A percentile compares a stretch with the other conserved stretches of the same genome.
phyloP scores from a whole-genome alignment of 2,888 invertebrate species.

The Tortrix viridana region DNA sequence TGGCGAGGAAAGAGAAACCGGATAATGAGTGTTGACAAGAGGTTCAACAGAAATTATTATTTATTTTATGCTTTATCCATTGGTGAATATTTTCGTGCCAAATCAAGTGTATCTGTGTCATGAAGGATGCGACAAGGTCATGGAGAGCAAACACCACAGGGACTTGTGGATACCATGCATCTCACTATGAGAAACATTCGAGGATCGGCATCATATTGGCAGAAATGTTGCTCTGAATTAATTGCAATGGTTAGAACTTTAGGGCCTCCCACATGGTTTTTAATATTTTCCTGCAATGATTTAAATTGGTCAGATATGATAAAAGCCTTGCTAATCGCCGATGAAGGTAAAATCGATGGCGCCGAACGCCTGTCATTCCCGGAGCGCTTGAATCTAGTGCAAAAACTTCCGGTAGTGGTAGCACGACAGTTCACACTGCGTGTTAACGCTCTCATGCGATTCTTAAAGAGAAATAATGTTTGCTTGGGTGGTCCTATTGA shows the following conservation, averaged over 20 bases:
- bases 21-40: conserved; percentile 41
- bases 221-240: conserved; percentile 47
- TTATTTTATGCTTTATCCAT: conserved; percentile 53
- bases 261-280: conserved; percentile 54
- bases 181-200: conserved; percentile 52
- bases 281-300: conserved; percentile 50
- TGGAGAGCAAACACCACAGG: conserved; percentile 41
- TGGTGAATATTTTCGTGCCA: conserved; percentile 47
- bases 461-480: conserved; percentile 40
- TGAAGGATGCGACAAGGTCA: conserved; percentile 46
- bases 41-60: conserved; percentile 47
- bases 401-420: conserved; percentile 40
- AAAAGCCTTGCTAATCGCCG: conserved; percentile 52
- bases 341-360: conserved; percentile 38
- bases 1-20: conserved; percentile 42
- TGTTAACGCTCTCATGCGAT: conserved; percentile 45
- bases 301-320: conserved; percentile 53
- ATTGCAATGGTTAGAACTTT: conserved; percentile 52
- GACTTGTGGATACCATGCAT: conserved; percentile 49
- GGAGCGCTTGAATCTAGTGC: conserved; percentile 34
- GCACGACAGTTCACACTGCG: conserved; percentile 47
- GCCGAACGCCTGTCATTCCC: conserved; percentile 36
- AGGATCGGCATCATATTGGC: conserved; percentile 51
- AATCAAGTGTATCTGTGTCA: conserved; percentile 48
- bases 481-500: conserved; percentile 33